Percentiles rank a stretch among this genome's conserved stretches.
Evolutionary conservation across 2,888 invertebrate species (phyloP).

Genomic region (Notodromas monacha): DNA sequence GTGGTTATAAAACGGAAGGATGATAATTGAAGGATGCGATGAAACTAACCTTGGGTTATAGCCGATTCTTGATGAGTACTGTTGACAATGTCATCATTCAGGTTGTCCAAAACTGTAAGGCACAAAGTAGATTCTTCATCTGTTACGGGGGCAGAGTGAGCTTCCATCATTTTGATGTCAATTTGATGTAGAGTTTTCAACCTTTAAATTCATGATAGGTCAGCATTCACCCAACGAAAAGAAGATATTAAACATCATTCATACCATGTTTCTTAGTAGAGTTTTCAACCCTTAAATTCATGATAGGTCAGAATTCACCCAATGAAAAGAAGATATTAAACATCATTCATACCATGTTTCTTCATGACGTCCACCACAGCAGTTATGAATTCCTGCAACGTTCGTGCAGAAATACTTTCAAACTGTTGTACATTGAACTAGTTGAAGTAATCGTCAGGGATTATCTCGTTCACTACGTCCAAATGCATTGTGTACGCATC

Average conservation of each 20-base stretch:
- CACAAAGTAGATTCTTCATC: conserved; percentile 4
- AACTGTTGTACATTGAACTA: conserved; percentile 2
- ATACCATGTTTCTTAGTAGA: too few species aligned
- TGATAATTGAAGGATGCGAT: conserved; percentile 2
- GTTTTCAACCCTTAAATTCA: too few species aligned
- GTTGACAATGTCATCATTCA: conserved; percentile 4
- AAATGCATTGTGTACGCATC: conserved; percentile 2
- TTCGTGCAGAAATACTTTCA: conserved; percentile 4
- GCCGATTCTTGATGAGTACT: conserved; percentile 1
- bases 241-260: conserved; percentile 4
- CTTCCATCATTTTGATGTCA: conserved; percentile 4
- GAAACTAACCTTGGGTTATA: conserved; percentile 4
- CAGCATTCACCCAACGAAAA: conserved; percentile 4
- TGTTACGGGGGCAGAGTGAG: conserved; percentile 4
- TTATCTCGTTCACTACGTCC: conserved; percentile 1
- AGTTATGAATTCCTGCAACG: conserved; percentile 4
- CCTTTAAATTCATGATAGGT: conserved; percentile 4
- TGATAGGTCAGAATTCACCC: too few species aligned
- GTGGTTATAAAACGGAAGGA: conserved; percentile 4
- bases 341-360: too few species aligned
- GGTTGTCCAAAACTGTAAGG: conserved; percentile 2
- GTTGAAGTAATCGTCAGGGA: conserved; percentile 2
- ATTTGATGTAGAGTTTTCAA: conserved; percentile 4
- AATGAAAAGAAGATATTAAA: too few species aligned
- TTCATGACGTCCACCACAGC: conserved; percentile 4